Base-by-base conservation (phyloP, 2,888 invertebrate genomes). In the Cancer borealis region DNA sequence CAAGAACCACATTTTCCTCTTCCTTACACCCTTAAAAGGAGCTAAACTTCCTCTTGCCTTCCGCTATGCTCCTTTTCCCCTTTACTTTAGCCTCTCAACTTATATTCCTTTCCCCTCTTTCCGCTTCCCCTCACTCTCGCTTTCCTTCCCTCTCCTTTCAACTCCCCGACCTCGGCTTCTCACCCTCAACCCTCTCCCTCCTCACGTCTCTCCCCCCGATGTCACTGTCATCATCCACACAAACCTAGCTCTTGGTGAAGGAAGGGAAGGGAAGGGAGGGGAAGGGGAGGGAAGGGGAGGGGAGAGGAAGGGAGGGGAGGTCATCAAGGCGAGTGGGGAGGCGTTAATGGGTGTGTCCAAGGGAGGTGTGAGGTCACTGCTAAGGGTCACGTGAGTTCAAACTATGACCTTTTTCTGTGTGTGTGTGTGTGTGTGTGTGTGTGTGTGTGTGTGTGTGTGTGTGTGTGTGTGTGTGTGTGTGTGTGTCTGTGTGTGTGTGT, bases 341-440 rank as follows among this genome's bases (percentile, higher is more conserved):
- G 84, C 39, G 84, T 30, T 84, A 84, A 84, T 84, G 84, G 84
- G 84, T 84, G 84, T 84, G 84, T 84, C 84, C 39, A 14, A 84
- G 84, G 84, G 84, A 84, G 39, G 84, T 84, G 84, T 39, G 84
- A 84, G 84, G 84, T 84, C 84, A 84, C 84, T 84, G 14, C 39
- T 30, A 30, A 17, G 39, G 73, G n/a, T 73, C 73, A 73, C 73
- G 73, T 26, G 8, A 73, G 73, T 10, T 60, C 60, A 60, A 21
- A 21, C 60, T 60, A 5, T 73, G 73, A 73, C 73, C 73, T 73
- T 39, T 39, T 10, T 39, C 30, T 84, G 84, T 84, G 84, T 84
- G 84, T 84, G 84, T 84, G 84, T 84, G 84, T 84, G 84, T 84
- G 84, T 84, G 84, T 84, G 84, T 84, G 84, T 84, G 84, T 84